Base-by-base conservation (phyloP, 2,113 vertebrate genomes). In the Halcyon senegalensis region DNA sequence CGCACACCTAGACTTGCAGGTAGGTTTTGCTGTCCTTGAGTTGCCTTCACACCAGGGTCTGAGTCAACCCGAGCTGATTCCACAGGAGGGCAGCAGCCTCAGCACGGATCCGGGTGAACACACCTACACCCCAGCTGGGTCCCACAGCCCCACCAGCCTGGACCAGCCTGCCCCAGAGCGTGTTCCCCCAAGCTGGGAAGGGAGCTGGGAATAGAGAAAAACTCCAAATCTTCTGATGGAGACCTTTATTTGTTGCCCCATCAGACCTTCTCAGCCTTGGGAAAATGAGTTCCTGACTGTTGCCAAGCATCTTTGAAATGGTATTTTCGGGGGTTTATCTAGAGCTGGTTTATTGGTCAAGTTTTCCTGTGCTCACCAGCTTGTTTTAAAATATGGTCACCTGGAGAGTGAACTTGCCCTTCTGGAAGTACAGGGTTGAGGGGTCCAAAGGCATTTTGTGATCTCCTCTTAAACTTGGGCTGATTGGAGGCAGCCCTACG, bases 81-180 rank as follows among this genome's bases (percentile, higher is more conserved):
- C 94, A 78, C 89, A 69, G 76, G 81, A 86, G 80, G 81, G 89
- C 87, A 91, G 87, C 68, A 95, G 68, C 41, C 11, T 30, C n/a
- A 43, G 11, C 5, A 16, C 0, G 0, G 41, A 79, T 6, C 60
- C 48, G 31, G 30, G 8, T 1, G 3, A 43, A n/a, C 16, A 35
- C 48, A 39, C 7, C 23, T 48, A 24, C 43, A 14, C 19, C 14
- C 41, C 67, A 51, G 11, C 8, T 25, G 35, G 21, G 9, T 60
- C 16, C 59, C 3, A 1, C 39, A 77, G 31, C 31, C 16, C 20
- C 41, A 41, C 6, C 19, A 50, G 12, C 16, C 14, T 50, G 5
- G 19, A 75, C 16, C 30, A 39, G 3, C 5, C n/a, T 66, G n/a
- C 13, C 30, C 31, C 20, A 23, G 12, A 85, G 13, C 9, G 18